A percentile compares a stretch with the other conserved stretches of the same genome.
Conservation (phyloP, 2,113 vertebrate species). For the Xenus cinereus region DNA sequence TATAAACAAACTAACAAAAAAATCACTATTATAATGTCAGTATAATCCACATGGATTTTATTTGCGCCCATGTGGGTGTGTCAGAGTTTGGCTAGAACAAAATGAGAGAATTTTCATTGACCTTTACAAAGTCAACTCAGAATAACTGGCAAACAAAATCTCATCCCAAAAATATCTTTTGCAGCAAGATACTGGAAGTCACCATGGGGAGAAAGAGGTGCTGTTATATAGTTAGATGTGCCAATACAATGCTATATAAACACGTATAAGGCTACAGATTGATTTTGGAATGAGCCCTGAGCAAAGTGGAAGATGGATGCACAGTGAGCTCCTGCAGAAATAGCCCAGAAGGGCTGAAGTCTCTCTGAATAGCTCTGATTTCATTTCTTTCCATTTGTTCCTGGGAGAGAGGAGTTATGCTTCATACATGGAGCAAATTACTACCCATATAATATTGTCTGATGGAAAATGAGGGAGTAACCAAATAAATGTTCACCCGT, state of each 20-base stretch:
- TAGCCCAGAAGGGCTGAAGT: not conserved
- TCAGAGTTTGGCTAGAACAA: not conserved
- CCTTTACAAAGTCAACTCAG: constrained; percentile 21
- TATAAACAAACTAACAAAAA: not conserved
- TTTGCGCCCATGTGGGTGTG: not conserved
- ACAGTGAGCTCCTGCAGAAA: not conserved
- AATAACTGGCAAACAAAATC: not conserved
- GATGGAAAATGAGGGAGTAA: not conserved
- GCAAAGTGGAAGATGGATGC: not conserved
- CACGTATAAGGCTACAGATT: not conserved
- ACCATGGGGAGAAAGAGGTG: not conserved
- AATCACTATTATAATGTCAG: not conserved
- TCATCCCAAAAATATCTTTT: not conserved
- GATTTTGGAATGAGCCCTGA: constrained; percentile 21
- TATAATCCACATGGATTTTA: not conserved
- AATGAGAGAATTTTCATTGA: not conserved
- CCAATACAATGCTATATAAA: not conserved
- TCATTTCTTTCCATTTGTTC: not conserved
- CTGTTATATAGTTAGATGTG: not conserved
- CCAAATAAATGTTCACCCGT: not conserved
- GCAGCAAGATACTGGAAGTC: not conserved
- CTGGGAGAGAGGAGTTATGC: not conserved
- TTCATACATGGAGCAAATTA: not conserved
- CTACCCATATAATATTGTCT: not conserved
- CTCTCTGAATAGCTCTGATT: not conserved